Evolutionary conservation across 92 coral and sea anemone genomes (phyloP), one percentile per base, ranked within the genome.

Genomic region (Umimayanthus chanpuru): DNA sequence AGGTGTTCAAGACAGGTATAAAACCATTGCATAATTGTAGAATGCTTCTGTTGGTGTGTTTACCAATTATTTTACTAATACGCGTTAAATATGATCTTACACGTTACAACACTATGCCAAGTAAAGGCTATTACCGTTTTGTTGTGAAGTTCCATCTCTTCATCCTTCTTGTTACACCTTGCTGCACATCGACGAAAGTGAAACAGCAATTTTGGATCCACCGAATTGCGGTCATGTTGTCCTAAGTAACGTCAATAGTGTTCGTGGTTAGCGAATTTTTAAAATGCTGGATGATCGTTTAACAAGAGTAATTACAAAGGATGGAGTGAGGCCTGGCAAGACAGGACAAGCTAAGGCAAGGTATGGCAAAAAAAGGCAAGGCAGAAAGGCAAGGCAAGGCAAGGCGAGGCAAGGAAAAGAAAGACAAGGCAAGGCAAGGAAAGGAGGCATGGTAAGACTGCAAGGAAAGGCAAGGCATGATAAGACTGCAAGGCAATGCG

Each of bases 191-290:
- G 79, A 36, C 44, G 58, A 50, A 90, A 75, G 76, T 91, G 91
- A 87, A 94, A 92, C 66, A 94, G 90, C 71, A 94, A 76, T 9
- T 93, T 83, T 4, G 97, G 75, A 76, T 94, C 97, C 79, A 94
- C 92, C 20, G 82, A 76, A 12, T 55, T 88, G 73, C 86, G 10
- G 0, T 84, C 64, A 44, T 94, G 97, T 61, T 91, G 85, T 58
- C 95, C 98, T 93, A n/a, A 74, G 23, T 18, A 38, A 18, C 20
- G 12, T 74, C 29, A 39, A 74, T 9, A 10, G 28, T 9, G n/a
- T 38, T 6, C 26, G 0, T 18, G 67, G 11, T 61, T 61, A 61
- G 68, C 26, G 26, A 18, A 61, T 9, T 61, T 61, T 61, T 61
- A 6, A 1, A 21, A 61, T 5, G 20, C 12, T 53, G 0, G 50